phyloP scores from a whole-genome alignment of 2,888 invertebrate species.

The Hesperia comma region DNA sequence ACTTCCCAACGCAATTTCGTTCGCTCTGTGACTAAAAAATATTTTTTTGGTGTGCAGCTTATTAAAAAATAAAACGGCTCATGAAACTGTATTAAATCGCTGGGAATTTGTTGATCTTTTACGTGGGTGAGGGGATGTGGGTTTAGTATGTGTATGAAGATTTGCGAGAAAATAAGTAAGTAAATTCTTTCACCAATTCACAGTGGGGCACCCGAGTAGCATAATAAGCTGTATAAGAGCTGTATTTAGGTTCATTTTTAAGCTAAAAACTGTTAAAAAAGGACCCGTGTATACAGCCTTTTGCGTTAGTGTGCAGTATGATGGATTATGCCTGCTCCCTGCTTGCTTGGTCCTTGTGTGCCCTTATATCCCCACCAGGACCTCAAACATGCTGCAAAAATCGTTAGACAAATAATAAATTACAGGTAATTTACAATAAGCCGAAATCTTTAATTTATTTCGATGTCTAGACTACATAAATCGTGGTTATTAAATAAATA shows the following conservation, averaged over 20 bases:
- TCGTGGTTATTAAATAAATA: slow-evolving; percentile 8
- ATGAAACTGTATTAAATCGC: slow-evolving; percentile 14
- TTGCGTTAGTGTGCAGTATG: too few species aligned
- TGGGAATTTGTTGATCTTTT: slow-evolving; percentile 14
- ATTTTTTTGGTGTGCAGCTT: slow-evolving; percentile 23
- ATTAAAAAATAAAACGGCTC: slow-evolving; percentile 31
- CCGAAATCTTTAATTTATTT: slow-evolving; percentile 13
- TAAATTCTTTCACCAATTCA: too few species aligned
- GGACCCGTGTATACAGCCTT: too few species aligned
- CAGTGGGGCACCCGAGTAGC: too few species aligned
- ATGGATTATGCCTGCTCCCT: too few species aligned
- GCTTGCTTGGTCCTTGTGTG: too few species aligned
- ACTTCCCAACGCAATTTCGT: slow-evolving; percentile 29
- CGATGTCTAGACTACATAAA: slow-evolving; percentile 20
- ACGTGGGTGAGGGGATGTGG: not conserved
- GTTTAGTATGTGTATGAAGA: not conserved
- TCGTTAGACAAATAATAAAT: not conserved
- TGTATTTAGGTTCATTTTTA: too few species aligned
- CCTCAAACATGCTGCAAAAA: too few species aligned
- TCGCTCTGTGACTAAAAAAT: slow-evolving; percentile 28
- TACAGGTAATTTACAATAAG: not conserved
- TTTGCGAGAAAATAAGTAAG: too few species aligned
- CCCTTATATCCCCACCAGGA: too few species aligned
- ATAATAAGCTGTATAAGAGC: too few species aligned
- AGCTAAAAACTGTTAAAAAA: too few species aligned